Evolutionary conservation across 2,797 vertebrate genomes (phyloP), one percentile per base, ranked within the genome.

Genomic region (Microhierax caerulescens): DNA sequence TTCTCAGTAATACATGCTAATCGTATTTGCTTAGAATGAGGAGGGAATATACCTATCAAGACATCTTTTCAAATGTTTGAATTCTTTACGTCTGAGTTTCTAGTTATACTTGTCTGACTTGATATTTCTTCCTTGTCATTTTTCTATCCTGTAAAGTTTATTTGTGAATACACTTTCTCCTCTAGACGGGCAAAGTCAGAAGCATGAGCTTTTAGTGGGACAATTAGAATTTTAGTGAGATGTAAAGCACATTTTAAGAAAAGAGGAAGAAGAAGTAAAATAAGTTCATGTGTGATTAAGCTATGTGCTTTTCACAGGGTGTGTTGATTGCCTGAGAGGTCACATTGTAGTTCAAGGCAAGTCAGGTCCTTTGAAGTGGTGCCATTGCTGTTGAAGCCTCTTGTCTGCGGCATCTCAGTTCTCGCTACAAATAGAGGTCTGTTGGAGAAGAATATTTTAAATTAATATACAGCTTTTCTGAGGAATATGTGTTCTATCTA

Each of bases 1-100:
- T 95, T 96, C 93, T 94, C 83, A 57, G 85, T 97, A 96, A 97
- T 96, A 95, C 0, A 23, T 74, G 73, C 88, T 97, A 93, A 95
- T 95, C 93, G 91, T 96, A 91, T 94, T 97, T 97, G 81, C 81
- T 94, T 95, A 85, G 85, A 93, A 93, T 96, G 80, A 96, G 86
- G 86, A 95, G 88, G 94, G 91, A 96, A 97, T 94, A 96, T 60
- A 93, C 87, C 94, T 94, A 93, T 89, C 74, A 89, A 81, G 86
- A 76, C 50, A 88, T 93, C 89, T 93, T 93, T 88, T 88, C 81
- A 94, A 95, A 95, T 93, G 93, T n/a, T 64, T 92, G 77, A 93
- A 90, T 79, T 96, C 86, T 94, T 93, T 82, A 78, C 39, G 54
- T 93, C 83, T 88, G 92, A 85, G 22, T 88, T 95, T 75, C 81